Percentiles rank a stretch among this genome's conserved stretches.
These are phyloP conservation scores for Protobothrops flavoviridis DNA, from an alignment of 2,113 vertebrate genomes.

Conservation along the genomic window DNA sequence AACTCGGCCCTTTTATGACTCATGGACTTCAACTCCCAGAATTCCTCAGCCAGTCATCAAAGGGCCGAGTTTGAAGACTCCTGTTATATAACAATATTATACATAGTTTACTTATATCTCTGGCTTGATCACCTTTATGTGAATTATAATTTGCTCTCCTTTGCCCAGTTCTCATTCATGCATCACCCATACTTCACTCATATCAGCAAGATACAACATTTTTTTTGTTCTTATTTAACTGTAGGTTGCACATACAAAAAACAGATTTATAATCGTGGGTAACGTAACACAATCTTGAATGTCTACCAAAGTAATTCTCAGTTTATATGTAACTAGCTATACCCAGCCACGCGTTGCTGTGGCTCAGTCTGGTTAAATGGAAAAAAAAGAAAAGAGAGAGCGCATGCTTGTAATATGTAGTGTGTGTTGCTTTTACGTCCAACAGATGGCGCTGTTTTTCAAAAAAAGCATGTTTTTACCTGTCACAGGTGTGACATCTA, in stretches of 20 bases:
- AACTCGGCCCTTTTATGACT: no score
- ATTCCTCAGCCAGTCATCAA: no score
- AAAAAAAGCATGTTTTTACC: no score
- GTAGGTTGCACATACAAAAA: background rate
- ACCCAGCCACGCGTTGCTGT: no score
- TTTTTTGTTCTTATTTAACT: background rate
- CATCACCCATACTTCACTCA: background rate
- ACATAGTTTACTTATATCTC: background rate
- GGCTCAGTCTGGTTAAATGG: no score
- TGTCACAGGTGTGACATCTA: no score
- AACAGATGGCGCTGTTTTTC: no score
- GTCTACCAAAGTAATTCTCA: background rate
- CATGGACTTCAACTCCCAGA: no score
- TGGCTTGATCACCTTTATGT: background rate
- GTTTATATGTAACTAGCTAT: background rate
- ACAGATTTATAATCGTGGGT: background rate
- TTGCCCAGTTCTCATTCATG: background rate
- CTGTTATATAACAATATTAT: background rate
- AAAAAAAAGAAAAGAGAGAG: no score
- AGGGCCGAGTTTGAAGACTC: no score
- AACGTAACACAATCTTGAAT: background rate
- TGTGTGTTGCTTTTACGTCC: no score
- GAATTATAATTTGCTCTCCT: background rate
- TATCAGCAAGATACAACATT: background rate
- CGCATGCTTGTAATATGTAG: no score